These are phyloP conservation scores for Erythrocercus mccallii DNA, from an alignment of 2,113 vertebrate genomes.

Conservation along the genomic window DNA sequence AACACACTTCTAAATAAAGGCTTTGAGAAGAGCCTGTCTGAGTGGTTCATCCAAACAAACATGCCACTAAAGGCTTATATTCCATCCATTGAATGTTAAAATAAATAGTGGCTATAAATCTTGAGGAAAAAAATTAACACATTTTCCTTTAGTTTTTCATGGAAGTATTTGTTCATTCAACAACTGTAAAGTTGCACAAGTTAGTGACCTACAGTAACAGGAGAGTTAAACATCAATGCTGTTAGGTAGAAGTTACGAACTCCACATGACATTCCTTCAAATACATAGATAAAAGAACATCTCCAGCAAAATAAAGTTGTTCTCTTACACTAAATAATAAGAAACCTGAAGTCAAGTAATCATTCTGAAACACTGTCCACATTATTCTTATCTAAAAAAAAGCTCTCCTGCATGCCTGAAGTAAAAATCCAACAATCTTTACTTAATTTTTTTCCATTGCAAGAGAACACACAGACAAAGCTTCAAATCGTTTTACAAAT, in stretches of 20 bases:
- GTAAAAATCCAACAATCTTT: background rate
- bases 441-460: background rate
- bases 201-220: background rate
- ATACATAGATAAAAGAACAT: rapidly evolving
- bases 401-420: background rate
- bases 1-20: background rate
- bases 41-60: background rate
- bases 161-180: background rate
- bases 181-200: background rate
- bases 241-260: background rate
- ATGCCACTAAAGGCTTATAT: background rate
- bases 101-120: background rate
- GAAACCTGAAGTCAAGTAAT: background rate
- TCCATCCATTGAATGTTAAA: background rate
- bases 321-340: background rate
- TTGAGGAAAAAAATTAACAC: background rate
- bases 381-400: background rate
- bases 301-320: background rate
- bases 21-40: background rate
- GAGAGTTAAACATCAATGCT: background rate
- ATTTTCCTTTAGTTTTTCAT: background rate
- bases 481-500: background rate
- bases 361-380: background rate
- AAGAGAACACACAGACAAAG: background rate
- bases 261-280: background rate